Base-by-base conservation (phyloP, 2,797 vertebrate genomes). In the Anguilla megastoma region DNA sequence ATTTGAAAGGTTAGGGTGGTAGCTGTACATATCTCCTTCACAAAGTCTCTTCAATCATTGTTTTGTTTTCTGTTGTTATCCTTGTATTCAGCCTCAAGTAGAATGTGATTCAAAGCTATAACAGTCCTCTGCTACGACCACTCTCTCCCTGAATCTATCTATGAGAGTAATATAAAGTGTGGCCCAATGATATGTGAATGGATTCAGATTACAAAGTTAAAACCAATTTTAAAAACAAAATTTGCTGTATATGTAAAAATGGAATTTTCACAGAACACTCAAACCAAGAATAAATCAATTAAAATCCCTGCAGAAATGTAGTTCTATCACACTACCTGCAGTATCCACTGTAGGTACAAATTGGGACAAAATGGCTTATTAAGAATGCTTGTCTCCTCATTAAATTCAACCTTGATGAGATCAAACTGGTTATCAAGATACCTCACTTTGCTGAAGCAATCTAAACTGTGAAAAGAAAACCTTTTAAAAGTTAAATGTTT, bases 361-460 rank as follows among this genome's bases (percentile, higher is more conserved):
- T 74, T 74, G 69, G 69, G 27, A 74, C 10, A 12, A 30, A 74
- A 71, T 71, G 27, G 27, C 9, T 71, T 33, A 63, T 63, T 63
- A 30, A 71, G 27, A 71, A 74, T 14, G 30, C 33, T n/a, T 74
- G 69, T 33, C 69, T n/a, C 21, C 18, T 30, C 27, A 74, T 74
- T 74, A 74, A 74, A 74, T 74, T 74, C 16, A 74, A 74, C 69
- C 69, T 74, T 74, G 69, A 74, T 74, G 69, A 74, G 30, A 74
- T 33, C 27, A 33, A 74, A 74, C 27, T 66, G 30, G 24, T 74
- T 18, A 63, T 24, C 60, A 63, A 63, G 54, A 56, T 56, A 56
- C 16, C 63, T 66, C n/a, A 27, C 63, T n/a, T 66, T 66, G 24
- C 6, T 33, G 10, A 27, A 74, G 69, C 10, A 33, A 74, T 66